These are phyloP conservation scores for Andrena chrysosceles DNA, from an alignment of 2,888 invertebrate genomes.

Conservation along the genomic window DNA sequence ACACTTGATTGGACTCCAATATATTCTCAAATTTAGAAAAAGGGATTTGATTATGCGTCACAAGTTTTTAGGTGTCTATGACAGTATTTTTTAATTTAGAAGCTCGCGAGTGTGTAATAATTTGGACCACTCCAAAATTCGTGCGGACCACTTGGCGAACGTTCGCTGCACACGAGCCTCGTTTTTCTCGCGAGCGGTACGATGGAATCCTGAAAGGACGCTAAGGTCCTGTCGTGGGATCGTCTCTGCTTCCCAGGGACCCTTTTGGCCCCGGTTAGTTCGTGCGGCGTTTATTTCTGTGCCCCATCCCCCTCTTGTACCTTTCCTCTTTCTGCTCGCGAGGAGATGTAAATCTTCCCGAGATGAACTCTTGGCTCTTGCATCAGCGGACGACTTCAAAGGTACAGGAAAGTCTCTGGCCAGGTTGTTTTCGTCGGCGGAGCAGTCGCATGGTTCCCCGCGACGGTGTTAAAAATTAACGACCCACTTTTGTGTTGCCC, in stretches of 20 bases:
- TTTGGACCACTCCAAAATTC: neutral
- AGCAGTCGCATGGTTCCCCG: conserved; percentile 26
- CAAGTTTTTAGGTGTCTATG: too few species aligned
- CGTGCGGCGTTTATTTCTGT: conserved; percentile 60
- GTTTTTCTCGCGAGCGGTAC: conserved; percentile 65
- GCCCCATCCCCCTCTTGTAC: conserved; percentile 32
- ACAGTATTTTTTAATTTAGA: too few species aligned
- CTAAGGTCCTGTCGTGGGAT: conserved; percentile 66
- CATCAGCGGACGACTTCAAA: conserved; percentile 57
- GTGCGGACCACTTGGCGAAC: neutral
- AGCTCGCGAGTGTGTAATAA: neutral
- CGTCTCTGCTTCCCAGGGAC: conserved; percentile 62
- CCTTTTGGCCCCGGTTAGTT: conserved; percentile 63
- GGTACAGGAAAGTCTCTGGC: conserved; percentile 52
- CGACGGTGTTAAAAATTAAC: conserved; percentile 46
- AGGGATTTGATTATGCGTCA: too few species aligned
- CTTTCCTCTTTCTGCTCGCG: conserved; percentile 39
- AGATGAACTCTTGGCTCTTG: conserved; percentile 61
- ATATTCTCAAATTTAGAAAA: too few species aligned
- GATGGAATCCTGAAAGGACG: conserved; percentile 46
- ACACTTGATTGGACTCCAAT: too few species aligned
- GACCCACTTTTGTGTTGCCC: conserved; percentile 19
- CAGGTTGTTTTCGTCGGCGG: conserved; percentile 6
- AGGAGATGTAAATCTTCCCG: conserved; percentile 66
- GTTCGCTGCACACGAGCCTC: conserved; percentile 32